phyloP scores from a whole-genome alignment of 2,113 vertebrate genomes.

The Oncorhynchus mykiss region DNA sequence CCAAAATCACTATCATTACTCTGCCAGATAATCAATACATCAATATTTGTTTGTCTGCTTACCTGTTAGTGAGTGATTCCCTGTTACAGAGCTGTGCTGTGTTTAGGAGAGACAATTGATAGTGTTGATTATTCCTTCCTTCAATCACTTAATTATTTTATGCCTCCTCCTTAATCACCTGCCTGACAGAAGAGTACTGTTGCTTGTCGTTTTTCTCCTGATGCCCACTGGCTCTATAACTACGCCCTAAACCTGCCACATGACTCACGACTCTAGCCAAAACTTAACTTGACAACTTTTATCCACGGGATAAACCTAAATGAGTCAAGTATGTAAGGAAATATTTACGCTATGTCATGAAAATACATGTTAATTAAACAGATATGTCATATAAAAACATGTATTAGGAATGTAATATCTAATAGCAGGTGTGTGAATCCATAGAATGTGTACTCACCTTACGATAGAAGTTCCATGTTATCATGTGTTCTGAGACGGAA shows the following conservation, averaged over 20 bases:
- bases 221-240: conserved; percentile 36
- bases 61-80: neutral
- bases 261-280: conserved; percentile 24
- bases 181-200: conserved; percentile 64
- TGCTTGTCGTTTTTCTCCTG: conserved; percentile 45
- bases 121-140: neutral
- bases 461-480: conserved; percentile 12
- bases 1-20: neutral
- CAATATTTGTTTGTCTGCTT: neutral
- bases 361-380: no score
- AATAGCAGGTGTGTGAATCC: neutral
- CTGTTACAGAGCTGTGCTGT: conserved; percentile 33
- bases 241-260: neutral
- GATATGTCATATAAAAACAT: neutral
- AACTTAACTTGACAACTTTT: conserved; percentile 27
- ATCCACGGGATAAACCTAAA: no score
- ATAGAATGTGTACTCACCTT: conserved; percentile 19
- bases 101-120: conserved; percentile 11
- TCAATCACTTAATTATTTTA: conserved; percentile 47
- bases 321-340: no score
- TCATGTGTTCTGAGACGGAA: neutral
- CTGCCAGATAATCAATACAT: conserved; percentile 24
- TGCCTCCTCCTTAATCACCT: conserved; percentile 50
- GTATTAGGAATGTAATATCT: neutral
- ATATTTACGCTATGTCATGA: conserved; percentile 28